Evolutionary conservation across 1,140 invertebrate genomes (phyloP).

Genomic region (Liolophura sinensis): DNA sequence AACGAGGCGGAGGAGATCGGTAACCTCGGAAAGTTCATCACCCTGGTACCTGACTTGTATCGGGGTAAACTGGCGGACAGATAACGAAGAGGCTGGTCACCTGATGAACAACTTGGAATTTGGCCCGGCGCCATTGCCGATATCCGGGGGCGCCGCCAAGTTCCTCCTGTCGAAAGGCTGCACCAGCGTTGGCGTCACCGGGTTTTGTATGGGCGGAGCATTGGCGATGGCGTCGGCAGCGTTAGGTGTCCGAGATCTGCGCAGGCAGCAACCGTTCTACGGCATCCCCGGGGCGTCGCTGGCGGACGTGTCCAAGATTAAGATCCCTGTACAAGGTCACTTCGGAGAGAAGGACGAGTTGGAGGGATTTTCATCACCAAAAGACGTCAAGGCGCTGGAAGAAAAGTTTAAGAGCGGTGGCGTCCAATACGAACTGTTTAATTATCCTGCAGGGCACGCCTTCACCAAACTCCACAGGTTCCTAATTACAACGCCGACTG

Average conservation of each 20-base stretch:
- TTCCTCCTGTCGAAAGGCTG: conserved; percentile 10
- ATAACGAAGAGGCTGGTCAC: conserved; percentile 49
- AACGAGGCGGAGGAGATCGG: conserved; percentile 36
- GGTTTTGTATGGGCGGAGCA: conserved; percentile 55
- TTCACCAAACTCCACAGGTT: too few relatives aligned
- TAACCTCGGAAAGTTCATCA: conserved; percentile 29
- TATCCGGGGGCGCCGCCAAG: conserved; percentile 39
- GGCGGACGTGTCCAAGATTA: conserved; percentile 42
- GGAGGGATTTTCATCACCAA: conserved; percentile 22
- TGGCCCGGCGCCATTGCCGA: conserved; percentile 51
- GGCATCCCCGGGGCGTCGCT: conserved; percentile 35
- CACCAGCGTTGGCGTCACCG: conserved; percentile 38
- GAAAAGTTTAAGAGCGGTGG: conserved; percentile 17
- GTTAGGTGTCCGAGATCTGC: conserved; percentile 27
- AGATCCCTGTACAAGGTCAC: conserved; percentile 44
- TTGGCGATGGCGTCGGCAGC: conserved; percentile 42
- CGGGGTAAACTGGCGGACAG: conserved; percentile 44
- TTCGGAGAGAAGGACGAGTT: conserved; percentile 40
- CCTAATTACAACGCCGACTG: too few relatives aligned
- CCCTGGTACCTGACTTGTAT: conserved; percentile 51
- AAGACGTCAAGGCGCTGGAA: conserved; percentile 19
- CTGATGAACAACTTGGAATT: conserved; percentile 46
- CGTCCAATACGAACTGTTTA: conserved; percentile 8
- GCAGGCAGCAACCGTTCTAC: conserved; percentile 48
- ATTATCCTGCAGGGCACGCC: too few relatives aligned